phyloP scores from a whole-genome alignment of 1,140 invertebrate species.

The Planococcus citri region DNA sequence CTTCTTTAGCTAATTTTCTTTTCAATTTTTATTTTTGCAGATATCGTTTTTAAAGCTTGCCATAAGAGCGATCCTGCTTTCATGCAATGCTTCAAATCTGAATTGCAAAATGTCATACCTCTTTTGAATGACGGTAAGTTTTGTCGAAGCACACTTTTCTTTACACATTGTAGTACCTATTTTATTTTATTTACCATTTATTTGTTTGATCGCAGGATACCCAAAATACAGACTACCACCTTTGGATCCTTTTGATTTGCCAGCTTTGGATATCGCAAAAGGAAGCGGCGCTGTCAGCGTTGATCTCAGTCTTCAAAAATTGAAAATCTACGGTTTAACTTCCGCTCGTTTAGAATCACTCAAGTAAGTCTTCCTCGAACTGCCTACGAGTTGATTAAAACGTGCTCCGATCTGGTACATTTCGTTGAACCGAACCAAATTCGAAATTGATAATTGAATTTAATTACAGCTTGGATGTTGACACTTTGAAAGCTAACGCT shows the following conservation, averaged over 20 bases:
- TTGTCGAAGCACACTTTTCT: not conserved
- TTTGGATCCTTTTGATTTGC: slow-evolving; percentile 31
- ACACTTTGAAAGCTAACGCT: slow-evolving; percentile 17
- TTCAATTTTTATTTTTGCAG: not conserved
- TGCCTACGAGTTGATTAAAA: no score
- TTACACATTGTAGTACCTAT: no score
- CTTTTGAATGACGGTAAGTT: not conserved
- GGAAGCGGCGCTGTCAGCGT: slow-evolving; percentile 30
- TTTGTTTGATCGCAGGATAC: slow-evolving; percentile 24
- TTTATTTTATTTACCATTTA: no score
- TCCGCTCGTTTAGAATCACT: slow-evolving; percentile 14
- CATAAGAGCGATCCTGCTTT: not conserved
- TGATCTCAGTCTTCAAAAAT: slow-evolving; percentile 34
- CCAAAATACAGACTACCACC: slow-evolving; percentile 30
- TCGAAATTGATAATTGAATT: not conserved
- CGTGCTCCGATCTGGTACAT: no score
- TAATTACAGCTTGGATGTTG: slow-evolving; percentile 21
- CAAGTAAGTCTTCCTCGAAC: slow-evolving; percentile 2
- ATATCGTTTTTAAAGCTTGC: not conserved
- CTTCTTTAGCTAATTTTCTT: no score
- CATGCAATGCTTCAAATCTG: not conserved
- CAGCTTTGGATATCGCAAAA: slow-evolving; percentile 29
- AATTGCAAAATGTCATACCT: not conserved
- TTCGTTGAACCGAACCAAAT: no score
- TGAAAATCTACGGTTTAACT: slow-evolving; percentile 33